A percentile compares a stretch with the other conserved stretches of the same genome.
Evolutionary conservation across 2,888 invertebrate genomes (phyloP).

Genomic region (Xestia sexstrigata): DNA sequence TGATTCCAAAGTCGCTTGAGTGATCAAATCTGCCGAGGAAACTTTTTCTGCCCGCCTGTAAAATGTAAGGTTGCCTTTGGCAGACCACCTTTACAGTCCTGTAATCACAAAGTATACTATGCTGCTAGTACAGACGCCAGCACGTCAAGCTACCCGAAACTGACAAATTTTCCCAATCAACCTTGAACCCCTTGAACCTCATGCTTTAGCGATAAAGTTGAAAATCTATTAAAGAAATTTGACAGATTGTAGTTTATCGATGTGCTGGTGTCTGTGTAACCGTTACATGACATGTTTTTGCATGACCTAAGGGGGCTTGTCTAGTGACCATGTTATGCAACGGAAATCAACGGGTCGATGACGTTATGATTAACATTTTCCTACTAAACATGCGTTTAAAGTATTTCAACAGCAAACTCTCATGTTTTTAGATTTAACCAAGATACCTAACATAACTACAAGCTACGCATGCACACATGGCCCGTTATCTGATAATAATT

Average conservation of each 20-base stretch:
- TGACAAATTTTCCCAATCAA: no score
- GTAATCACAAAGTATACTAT: neutral
- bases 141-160: no score
- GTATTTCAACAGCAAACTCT: constrained; percentile 6
- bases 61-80: neutral
- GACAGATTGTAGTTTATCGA: no score
- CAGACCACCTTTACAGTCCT: neutral
- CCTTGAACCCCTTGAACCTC: no score
- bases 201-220: no score
- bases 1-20: neutral
- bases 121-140: neutral
- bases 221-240: no score
- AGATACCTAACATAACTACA: constrained; percentile 37
- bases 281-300: neutral
- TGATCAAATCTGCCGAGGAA: neutral
- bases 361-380: neutral
- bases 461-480: constrained; percentile 18
- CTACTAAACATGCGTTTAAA: neutral
- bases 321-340: neutral
- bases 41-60: neutral
- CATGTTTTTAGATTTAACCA: constrained; percentile 22
- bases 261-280: no score
- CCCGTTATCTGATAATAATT: constrained; percentile 54
- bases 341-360: constrained; percentile 5
- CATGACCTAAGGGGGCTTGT: neutral